Conservation (phyloP, 2,113 vertebrate species). For the Colaptes auratus region DNA sequence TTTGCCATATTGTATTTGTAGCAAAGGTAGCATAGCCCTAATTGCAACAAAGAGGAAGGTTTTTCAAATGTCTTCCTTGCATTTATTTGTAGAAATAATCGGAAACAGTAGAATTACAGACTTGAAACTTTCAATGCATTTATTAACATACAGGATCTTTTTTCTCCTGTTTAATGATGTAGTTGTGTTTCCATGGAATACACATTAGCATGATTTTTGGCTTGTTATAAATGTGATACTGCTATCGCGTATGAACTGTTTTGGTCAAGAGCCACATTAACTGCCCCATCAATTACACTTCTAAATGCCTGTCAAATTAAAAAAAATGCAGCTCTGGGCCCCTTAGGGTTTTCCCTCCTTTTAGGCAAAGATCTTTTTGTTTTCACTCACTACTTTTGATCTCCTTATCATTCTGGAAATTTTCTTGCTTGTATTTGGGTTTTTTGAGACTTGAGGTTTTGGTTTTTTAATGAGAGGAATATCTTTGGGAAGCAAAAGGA, state of each 20-base stretch:
- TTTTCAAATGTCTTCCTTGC: not conserved
- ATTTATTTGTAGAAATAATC: not conserved
- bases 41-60: not conserved
- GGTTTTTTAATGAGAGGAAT: not conserved
- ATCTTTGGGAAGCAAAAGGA: not conserved
- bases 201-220: slow-evolving; percentile 11
- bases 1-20: not conserved
- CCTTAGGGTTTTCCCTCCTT: slow-evolving; percentile 43
- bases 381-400: slow-evolving; percentile 38
- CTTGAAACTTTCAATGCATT: not conserved
- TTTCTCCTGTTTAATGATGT: not conserved
- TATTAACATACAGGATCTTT: not conserved
- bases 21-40: not conserved
- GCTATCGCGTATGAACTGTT: slow-evolving; percentile 36
- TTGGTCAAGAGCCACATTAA: slow-evolving; percentile 61
- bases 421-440: not conserved
- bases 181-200: not conserved
- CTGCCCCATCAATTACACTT: slow-evolving; percentile 67
- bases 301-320: slow-evolving; percentile 66
- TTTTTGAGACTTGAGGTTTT: not conserved
- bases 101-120: not conserved
- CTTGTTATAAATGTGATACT: slow-evolving; percentile 15
- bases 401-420: slow-evolving; percentile 32
- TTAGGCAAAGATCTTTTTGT: slow-evolving; percentile 39
- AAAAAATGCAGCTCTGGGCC: slow-evolving; percentile 1